phyloP scores from a whole-genome alignment of 2,797 vertebrate species.

The Sylvilagus floridanus region DNA sequence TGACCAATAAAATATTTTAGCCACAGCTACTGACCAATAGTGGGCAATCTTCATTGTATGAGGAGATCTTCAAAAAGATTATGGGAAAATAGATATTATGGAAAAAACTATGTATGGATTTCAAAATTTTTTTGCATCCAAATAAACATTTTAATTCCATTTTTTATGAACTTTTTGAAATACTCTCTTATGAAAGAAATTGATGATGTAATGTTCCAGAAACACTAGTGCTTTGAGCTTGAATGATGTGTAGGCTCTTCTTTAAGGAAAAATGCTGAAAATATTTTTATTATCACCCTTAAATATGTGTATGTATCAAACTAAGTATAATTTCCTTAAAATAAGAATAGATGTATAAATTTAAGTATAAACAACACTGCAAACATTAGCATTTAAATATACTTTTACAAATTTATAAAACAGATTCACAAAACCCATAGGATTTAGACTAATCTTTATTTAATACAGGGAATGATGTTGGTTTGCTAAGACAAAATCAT shows the following conservation, averaged over 20 bases:
- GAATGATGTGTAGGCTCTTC: background rate
- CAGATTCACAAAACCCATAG: background rate
- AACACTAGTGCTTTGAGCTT: background rate
- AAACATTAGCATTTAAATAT: background rate
- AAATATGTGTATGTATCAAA: slow-evolving; percentile 2
- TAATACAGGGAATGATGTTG: background rate
- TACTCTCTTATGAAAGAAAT: background rate
- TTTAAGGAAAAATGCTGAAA: background rate
- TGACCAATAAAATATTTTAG: background rate
- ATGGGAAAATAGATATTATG: too few species aligned
- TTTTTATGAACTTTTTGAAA: too few species aligned
- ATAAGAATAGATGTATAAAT: background rate
- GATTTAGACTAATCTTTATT: slow-evolving; percentile 5
- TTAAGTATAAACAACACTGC: background rate
- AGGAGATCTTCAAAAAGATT: too few species aligned
- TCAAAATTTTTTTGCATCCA: too few species aligned
- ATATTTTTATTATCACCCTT: slow-evolving; percentile 40
- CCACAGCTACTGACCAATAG: background rate
- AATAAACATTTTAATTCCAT: too few species aligned
- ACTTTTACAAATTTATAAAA: slow-evolving; percentile 7
- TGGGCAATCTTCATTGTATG: background rate
- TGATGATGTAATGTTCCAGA: background rate
- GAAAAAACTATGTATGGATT: too few species aligned
- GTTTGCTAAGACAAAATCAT: background rate
- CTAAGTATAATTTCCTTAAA: slow-evolving; percentile 45